Conservation (phyloP, 2,888 invertebrate species). For the Frankliniella fusca region DNA sequence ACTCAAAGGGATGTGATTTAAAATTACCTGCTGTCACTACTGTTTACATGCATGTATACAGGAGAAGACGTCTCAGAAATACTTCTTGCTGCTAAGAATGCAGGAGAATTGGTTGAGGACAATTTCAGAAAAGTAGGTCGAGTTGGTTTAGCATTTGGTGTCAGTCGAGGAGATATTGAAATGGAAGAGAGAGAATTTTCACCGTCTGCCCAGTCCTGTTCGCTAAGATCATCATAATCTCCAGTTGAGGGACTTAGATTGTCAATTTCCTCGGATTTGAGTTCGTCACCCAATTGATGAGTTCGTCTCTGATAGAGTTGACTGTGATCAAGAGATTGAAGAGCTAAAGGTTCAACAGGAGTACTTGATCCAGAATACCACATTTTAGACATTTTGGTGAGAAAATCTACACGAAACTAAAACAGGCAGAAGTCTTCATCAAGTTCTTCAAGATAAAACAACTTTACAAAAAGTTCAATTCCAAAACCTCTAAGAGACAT, state of each 20-base stretch:
- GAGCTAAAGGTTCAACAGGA: constrained; percentile 42
- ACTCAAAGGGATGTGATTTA: no score
- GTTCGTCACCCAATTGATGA: constrained; percentile 34
- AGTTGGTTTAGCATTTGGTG: constrained; percentile 27
- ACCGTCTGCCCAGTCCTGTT: constrained; percentile 36
- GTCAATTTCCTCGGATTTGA: constrained; percentile 33
- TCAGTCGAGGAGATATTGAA: constrained; percentile 30
- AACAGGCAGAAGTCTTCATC: not conserved
- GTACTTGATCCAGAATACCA: constrained; percentile 29
- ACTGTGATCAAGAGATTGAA: constrained; percentile 44
- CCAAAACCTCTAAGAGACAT: no score
- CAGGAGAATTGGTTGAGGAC: constrained; percentile 7
- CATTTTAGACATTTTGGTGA: not conserved
- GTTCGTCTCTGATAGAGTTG: constrained; percentile 45
- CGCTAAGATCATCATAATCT: constrained; percentile 39
- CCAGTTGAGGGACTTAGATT: constrained; percentile 32
- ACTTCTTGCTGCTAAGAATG: constrained; percentile 28
- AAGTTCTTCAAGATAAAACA: no score
- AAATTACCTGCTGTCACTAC: no score
- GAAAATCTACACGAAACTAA: not conserved
- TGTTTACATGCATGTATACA: no score
- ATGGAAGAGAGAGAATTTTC: constrained; percentile 34
- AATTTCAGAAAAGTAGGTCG: not conserved
- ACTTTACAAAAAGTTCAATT: no score
- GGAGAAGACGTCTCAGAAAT: not conserved